Conservation (phyloP, 2,888 invertebrate species). For the Lacanobia oleracea region DNA sequence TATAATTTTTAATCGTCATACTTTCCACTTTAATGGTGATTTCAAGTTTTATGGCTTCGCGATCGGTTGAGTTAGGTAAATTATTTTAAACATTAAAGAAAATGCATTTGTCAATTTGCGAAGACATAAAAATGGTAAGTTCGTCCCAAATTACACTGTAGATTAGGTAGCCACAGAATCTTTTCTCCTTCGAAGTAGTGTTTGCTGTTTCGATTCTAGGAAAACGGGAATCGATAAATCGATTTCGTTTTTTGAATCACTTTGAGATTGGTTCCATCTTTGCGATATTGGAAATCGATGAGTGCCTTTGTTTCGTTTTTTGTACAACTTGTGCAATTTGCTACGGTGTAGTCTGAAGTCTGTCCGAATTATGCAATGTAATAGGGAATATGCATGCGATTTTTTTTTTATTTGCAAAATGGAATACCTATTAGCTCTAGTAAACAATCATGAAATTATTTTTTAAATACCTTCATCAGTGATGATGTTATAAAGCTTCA, state of each 20-base stretch:
- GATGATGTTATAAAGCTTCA: no score
- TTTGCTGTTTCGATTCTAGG: conserved; percentile 11
- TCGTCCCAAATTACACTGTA: conserved; percentile 16
- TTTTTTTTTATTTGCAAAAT: no score
- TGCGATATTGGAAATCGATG: not conserved
- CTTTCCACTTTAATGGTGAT: not conserved
- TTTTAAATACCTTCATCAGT: no score
- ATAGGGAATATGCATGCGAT: no score
- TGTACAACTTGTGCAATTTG: not conserved
- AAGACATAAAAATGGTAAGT: conserved; percentile 23
- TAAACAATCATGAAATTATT: no score
- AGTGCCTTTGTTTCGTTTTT: not conserved
- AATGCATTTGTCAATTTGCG: conserved; percentile 32
- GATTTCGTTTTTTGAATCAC: conserved; percentile 2
- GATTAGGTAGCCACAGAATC: conserved; percentile 17
- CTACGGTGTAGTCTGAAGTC: not conserved
- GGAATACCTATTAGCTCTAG: no score
- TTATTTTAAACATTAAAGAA: conserved; percentile 18
- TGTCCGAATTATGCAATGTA: no score
- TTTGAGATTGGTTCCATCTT: conserved; percentile 2
- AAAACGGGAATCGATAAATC: conserved; percentile 20
- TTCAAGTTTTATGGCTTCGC: not conserved
- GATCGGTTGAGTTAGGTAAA: not conserved
- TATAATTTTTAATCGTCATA: not conserved
- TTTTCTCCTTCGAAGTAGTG: not conserved